phyloP scores from a whole-genome alignment of 1,140 invertebrate species.

The Aphis gossypii region DNA sequence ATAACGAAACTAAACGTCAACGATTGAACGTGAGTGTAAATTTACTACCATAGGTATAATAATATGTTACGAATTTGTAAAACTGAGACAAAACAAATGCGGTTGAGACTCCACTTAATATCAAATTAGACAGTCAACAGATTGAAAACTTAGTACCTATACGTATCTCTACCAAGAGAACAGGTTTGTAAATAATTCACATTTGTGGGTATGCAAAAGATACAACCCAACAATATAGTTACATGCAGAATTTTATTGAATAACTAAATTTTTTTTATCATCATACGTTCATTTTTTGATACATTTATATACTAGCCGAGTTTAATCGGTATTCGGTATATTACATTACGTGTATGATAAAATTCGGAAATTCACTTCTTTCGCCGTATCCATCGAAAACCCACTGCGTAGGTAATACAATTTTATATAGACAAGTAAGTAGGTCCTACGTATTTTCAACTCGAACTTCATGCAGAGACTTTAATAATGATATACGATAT shows the following conservation, averaged over 20 bases:
- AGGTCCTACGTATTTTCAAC: not conserved
- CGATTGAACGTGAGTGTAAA: too few species aligned
- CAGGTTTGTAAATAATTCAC: not conserved
- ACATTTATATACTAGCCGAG: too few species aligned
- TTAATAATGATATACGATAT: not conserved
- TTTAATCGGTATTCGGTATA: too few species aligned
- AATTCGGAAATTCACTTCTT: not conserved
- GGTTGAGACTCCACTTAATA: not conserved
- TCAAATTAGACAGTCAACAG: not conserved
- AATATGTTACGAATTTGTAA: too few species aligned
- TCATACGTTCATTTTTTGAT: too few species aligned
- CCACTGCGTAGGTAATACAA: too few species aligned
- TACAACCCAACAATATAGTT: not conserved
- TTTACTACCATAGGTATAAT: too few species aligned
- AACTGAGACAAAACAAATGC: too few species aligned
- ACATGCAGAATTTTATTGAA: not conserved
- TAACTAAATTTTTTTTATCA: not conserved
- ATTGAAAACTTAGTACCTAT: not conserved
- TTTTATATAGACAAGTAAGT: too few species aligned
- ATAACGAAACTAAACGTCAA: too few species aligned
- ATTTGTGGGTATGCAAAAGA: not conserved
- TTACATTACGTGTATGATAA: not conserved
- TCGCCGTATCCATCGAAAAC: not conserved
- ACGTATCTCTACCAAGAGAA: not conserved
- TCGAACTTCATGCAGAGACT: not conserved